phyloP scores from a whole-genome alignment of 2,888 invertebrate species.

The Abscondita cerata region DNA sequence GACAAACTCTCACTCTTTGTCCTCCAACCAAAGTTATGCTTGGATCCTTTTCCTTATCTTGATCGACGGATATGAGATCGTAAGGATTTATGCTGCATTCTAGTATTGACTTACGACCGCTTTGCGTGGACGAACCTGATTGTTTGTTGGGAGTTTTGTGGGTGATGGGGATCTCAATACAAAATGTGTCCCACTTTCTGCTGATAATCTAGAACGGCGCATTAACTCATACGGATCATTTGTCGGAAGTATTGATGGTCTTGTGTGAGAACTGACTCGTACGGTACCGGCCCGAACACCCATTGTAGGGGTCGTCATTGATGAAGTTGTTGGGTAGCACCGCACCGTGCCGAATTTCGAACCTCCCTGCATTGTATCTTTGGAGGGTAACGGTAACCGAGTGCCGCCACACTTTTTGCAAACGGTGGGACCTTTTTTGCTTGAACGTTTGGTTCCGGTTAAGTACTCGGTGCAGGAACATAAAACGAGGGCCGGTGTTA shows the following conservation, averaged over 20 bases:
- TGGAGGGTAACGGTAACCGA: slow-evolving; percentile 72
- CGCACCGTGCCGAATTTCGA: slow-evolving; percentile 71
- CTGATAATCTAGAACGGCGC: slow-evolving; percentile 72
- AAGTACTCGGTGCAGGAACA: slow-evolving; percentile 85
- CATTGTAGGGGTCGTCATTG: slow-evolving; percentile 41
- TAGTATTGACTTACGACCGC: slow-evolving; percentile 72
- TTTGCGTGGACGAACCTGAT: slow-evolving; percentile 3
- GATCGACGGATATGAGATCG: slow-evolving; percentile 70
- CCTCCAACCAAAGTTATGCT: slow-evolving; percentile 54
- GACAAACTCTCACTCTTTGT: slow-evolving; percentile 58
- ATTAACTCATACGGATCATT: slow-evolving; percentile 86
- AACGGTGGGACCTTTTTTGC: slow-evolving; percentile 75
- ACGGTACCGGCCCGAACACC: slow-evolving; percentile 68
- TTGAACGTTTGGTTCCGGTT: slow-evolving; percentile 75
- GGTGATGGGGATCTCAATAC: slow-evolving; percentile 60
- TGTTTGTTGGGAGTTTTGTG: slow-evolving; percentile 16
- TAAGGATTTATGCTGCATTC: slow-evolving; percentile 88
- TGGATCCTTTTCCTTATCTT: slow-evolving; percentile 41
- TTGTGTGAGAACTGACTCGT: slow-evolving; percentile 65
- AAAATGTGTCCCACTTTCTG: slow-evolving; percentile 49
- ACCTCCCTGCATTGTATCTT: slow-evolving; percentile 34
- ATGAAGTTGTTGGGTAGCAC: slow-evolving; percentile 52
- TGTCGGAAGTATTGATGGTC: slow-evolving; percentile 70
- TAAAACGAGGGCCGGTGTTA: slow-evolving; percentile 73
- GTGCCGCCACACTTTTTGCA: slow-evolving; percentile 88